A percentile compares a stretch with the other conserved stretches of the same genome.
Evolutionary conservation across 2,797 vertebrate species (phyloP).

Genomic region (Hoplostethus atlanticus): DNA sequence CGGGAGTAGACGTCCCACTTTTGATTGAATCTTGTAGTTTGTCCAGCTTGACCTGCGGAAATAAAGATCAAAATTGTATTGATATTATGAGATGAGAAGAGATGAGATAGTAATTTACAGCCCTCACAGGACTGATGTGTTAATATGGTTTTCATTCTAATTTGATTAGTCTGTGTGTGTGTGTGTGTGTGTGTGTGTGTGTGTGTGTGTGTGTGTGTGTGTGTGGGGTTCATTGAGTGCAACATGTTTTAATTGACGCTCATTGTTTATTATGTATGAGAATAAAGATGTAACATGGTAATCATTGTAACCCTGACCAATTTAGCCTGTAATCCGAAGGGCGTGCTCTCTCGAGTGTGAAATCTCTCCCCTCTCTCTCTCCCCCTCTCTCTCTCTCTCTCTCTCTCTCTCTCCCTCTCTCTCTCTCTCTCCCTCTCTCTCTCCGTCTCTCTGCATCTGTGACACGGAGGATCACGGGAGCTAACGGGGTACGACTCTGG

Average conservation of each 20-base stretch:
- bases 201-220: no score
- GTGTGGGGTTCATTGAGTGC: slow-evolving; percentile 34
- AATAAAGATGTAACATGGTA: slow-evolving; percentile 82
- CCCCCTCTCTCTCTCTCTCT: neutral
- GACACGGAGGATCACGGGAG: slow-evolving; percentile 78
- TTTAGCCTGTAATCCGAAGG: slow-evolving; percentile 78
- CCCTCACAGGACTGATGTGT: neutral
- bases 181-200: no score
- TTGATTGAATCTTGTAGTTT: neutral
- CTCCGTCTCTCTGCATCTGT: slow-evolving; percentile 44
- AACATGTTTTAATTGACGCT: slow-evolving; percentile 62
- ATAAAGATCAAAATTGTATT: neutral
- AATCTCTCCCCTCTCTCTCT: slow-evolving; percentile 56
- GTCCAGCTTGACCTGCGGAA: neutral
- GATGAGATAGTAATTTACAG: neutral
- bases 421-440: slow-evolving; percentile 7
- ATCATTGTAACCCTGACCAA: slow-evolving; percentile 81
- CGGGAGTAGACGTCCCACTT: no score
- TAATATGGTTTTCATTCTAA: slow-evolving; percentile 23
- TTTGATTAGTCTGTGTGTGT: slow-evolving; percentile 21
- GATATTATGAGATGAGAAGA: neutral
- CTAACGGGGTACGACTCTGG: slow-evolving; percentile 79
- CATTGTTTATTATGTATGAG: slow-evolving; percentile 78
- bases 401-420: slow-evolving; percentile 28
- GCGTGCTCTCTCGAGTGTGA: slow-evolving; percentile 82